Base-by-base conservation (phyloP, 2,113 vertebrate genomes). In the Haliaeetus leucogaster region DNA sequence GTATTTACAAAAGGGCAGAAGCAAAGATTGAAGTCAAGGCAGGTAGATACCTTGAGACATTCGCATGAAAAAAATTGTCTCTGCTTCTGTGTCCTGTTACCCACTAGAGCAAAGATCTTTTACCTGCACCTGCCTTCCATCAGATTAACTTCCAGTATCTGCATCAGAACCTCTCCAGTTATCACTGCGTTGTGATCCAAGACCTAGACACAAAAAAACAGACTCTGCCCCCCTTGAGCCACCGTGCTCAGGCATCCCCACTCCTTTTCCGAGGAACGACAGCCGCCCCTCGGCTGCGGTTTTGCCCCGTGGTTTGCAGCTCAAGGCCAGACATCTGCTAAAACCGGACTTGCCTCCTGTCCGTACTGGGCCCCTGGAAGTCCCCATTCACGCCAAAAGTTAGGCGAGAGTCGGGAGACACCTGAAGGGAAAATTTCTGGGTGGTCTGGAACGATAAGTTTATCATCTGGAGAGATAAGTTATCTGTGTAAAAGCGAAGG, bases 311-410 rank as follows among this genome's bases (percentile, higher is more conserved):
- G 16, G 30, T 13, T 42, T 47, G 38, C 65, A 38, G 43, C 66
- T 55, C 42, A 14, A 50, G 56, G 15, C 8, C 22, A 40, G 73
- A 32, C 32, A 22, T 82, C 43, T 58, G 72, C 71, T 48, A 30
- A 63, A 83, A 38, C 27, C 34, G 13, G 34, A 9, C 12, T 67
- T 36, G 20, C 43, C 47, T 43, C 30, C 79, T 76, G 16, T 36
- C 34, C 0, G 0, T 21, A 4, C 13, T 8, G 29, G 38, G 30
- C 20, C 18, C 26, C 1, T 18, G 30, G 26, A 47, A 81, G 6
- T 56, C 34, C 26, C 38, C 5, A 3, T 40, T 81, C 63, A 34
- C 4, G 6, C 2, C 2, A 7, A 32, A 15, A 68, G 22, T 48
- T 40, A 34, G 7, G 58, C 47, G 16, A 16, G 34, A 53, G 27